Percentiles rank a stretch among this genome's conserved stretches.
Evolutionary conservation across 1,140 invertebrate genomes (phyloP).

Genomic region (Chrysoperla carnea): DNA sequence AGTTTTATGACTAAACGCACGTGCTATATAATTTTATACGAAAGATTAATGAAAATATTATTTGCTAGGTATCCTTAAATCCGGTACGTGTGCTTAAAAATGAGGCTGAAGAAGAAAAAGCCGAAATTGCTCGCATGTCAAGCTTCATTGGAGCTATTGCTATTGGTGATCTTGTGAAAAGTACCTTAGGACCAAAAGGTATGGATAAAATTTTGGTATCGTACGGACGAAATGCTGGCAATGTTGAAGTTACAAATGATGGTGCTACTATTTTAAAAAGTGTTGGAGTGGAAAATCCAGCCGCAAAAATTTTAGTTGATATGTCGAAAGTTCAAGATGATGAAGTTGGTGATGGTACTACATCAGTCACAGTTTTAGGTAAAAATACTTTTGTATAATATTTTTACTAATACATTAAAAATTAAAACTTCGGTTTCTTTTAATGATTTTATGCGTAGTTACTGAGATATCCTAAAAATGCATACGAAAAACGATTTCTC

Average conservation of each 20-base stretch:
- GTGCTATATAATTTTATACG: no score
- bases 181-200: constrained; percentile 95
- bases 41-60: no score
- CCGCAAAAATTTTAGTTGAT: constrained; percentile 95
- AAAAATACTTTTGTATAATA: constrained; percentile 7
- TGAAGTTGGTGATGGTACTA: constrained; percentile 99
- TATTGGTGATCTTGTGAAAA: constrained; percentile 96
- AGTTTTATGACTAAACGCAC: no score
- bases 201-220: constrained; percentile 99
- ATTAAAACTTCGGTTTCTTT: constrained; percentile 2
- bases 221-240: constrained; percentile 57
- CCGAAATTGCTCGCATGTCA: constrained; percentile 86
- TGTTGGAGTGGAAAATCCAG: constrained; percentile 96
- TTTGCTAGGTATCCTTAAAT: constrained; percentile 64
- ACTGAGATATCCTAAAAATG: background rate
- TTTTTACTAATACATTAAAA: constrained; percentile 2
- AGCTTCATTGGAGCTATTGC: constrained; percentile 97
- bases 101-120: constrained; percentile 95
- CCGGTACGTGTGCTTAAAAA: constrained; percentile 85
- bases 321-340: constrained; percentile 98
- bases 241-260: constrained; percentile 97
- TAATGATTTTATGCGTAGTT: background rate
- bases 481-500: background rate
- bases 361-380: constrained; percentile 91
- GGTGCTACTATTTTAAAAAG: constrained; percentile 96